Percentiles rank a stretch among this genome's conserved stretches.
Conservation (phyloP, 2,888 invertebrate genomes). For the Mimumesa dahlbomi region DNA sequence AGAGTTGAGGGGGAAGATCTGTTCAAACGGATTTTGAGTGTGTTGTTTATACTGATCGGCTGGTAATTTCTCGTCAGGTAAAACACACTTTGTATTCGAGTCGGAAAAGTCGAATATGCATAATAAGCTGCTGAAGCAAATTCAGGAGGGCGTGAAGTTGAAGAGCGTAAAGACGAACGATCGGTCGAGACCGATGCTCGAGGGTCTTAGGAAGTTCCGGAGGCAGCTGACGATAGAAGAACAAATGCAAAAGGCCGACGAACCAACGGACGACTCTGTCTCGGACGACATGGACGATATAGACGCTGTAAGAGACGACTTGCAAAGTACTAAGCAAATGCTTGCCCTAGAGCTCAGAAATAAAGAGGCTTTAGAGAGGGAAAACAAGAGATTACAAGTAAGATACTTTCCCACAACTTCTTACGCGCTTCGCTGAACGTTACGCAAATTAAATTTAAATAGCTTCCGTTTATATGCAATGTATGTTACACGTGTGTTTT, state of each 20-base stretch:
- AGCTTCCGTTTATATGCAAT: not conserved
- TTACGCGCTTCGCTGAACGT: too few relatives aligned
- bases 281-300: constrained; percentile 94
- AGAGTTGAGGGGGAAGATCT: not conserved
- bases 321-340: constrained; percentile 95
- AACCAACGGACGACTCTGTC: constrained; percentile 82
- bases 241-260: constrained; percentile 89
- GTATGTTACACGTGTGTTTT: not conserved
- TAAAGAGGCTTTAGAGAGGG: constrained; percentile 91
- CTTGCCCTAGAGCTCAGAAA: constrained; percentile 92
- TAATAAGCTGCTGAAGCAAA: constrained; percentile 90
- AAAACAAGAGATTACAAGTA: constrained; percentile 89
- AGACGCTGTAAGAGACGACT: constrained; percentile 93
- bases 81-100: constrained; percentile 92
- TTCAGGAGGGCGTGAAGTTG: constrained; percentile 88
- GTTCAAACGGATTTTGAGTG: not conserved
- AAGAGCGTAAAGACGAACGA: constrained; percentile 91
- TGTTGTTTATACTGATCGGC: constrained; percentile 27
- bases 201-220: constrained; percentile 92
- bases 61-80: constrained; percentile 79
- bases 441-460: not conserved
- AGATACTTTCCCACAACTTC: not conserved
- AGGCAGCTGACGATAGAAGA: constrained; percentile 95
- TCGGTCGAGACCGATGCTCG: constrained; percentile 91
- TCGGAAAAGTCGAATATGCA: constrained; percentile 91